These are phyloP conservation scores for Lagorchestes hirsutus DNA, from an alignment of 2,797 vertebrate species.

Conservation along the genomic window DNA sequence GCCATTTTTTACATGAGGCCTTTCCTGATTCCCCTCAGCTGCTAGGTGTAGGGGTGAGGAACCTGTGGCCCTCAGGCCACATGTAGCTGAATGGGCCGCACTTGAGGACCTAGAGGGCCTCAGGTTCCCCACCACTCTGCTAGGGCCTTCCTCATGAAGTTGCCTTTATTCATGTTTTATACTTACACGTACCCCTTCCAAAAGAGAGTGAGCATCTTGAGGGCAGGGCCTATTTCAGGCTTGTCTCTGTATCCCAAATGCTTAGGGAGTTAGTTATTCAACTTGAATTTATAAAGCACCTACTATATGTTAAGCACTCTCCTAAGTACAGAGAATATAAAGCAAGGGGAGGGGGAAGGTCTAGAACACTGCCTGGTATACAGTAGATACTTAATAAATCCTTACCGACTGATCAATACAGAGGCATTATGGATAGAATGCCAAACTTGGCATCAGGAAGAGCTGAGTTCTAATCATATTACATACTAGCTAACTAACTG, in stretches of 20 bases:
- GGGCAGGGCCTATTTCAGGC: not conserved
- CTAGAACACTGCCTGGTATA: too few relatives aligned
- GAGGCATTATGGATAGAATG: not conserved
- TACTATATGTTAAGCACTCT: not conserved
- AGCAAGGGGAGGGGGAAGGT: too few relatives aligned
- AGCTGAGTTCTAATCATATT: not conserved
- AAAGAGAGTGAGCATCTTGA: not conserved
- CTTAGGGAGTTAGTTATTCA: not conserved
- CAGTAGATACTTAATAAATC: not conserved
- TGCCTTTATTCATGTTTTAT: not conserved
- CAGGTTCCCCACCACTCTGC: not conserved
- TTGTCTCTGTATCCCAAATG: not conserved
- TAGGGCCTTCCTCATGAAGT: not conserved
- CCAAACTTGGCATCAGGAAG: not conserved
- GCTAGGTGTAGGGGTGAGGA: too few relatives aligned
- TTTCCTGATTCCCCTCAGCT: not conserved
- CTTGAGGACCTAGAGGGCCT: too few relatives aligned
- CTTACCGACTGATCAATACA: not conserved
- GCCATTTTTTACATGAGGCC: not conserved
- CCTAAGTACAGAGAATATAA: not conserved
- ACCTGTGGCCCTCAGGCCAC: too few relatives aligned
- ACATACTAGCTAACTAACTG: not conserved
- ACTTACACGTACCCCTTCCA: not conserved
- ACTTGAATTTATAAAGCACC: not conserved
- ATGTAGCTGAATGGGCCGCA: too few relatives aligned